A percentile compares a stretch with the other conserved stretches of the same genome.
phyloP scores from a whole-genome alignment of 1,140 invertebrate species.

The Steinernema feltiae region DNA sequence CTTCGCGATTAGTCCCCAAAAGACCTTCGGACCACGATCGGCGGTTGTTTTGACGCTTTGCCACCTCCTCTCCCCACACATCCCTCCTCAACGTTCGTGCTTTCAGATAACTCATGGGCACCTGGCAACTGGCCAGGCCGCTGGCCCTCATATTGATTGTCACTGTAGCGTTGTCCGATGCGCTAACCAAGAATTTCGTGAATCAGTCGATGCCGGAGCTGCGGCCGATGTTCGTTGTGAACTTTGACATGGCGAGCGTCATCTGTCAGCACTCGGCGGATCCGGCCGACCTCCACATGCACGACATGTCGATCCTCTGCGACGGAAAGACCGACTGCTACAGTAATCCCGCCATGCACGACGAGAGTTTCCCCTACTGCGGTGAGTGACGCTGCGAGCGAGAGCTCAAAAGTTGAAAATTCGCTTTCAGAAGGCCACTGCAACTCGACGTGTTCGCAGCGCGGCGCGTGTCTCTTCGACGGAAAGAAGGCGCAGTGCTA shows the following conservation, averaged over 20 bases:
- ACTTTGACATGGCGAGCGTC: conserved; percentile 49
- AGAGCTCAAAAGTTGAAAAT: too few species aligned
- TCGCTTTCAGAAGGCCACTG: conserved; percentile 40
- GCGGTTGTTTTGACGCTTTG: neutral
- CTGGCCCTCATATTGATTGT: neutral
- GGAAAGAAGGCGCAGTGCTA: conserved; percentile 42
- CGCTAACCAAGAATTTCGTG: conserved; percentile 37
- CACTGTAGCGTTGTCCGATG: neutral
- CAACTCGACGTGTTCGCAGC: conserved; percentile 37
- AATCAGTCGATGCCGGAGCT: conserved; percentile 42
- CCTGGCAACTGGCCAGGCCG: neutral
- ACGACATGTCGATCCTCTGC: conserved; percentile 50
- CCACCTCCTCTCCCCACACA: neutral
- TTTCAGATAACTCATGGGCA: conserved; percentile 1
- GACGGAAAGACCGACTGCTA: conserved; percentile 47
- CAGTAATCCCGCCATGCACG: conserved; percentile 44
- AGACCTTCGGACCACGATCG: neutral
- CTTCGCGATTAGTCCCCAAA: neutral
- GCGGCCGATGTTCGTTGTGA: conserved; percentile 49
- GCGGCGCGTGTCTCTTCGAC: conserved; percentile 48
- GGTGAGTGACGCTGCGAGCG: conserved; percentile 31
- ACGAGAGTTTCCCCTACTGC: conserved; percentile 52
- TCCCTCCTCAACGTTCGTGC: neutral
- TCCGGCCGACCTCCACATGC: conserved; percentile 42
- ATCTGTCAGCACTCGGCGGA: conserved; percentile 46